phyloP scores from a whole-genome alignment of 2,113 vertebrate genomes.

The Agapornis roseicollis region DNA sequence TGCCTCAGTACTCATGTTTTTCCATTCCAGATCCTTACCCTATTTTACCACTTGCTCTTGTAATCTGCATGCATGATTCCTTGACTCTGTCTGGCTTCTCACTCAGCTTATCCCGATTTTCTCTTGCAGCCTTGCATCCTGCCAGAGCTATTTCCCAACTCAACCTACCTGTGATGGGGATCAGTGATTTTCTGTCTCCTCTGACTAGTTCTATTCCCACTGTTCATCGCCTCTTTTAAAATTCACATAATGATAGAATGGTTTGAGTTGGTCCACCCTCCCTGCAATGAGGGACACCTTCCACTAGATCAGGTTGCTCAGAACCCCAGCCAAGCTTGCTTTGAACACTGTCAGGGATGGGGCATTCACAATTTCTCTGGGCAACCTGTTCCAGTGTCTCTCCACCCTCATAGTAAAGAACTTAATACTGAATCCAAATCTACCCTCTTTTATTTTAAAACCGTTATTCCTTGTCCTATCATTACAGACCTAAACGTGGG shows the following conservation, averaged over 20 bases:
- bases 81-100: not conserved
- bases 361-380: not conserved
- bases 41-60: not conserved
- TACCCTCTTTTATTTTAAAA: not conserved
- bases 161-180: not conserved
- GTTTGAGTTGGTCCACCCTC: not conserved
- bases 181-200: not conserved
- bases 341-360: not conserved
- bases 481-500: not conserved
- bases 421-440: not conserved
- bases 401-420: not conserved
- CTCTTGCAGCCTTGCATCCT: not conserved
- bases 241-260: not conserved
- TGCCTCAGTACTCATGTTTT: not conserved
- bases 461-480: not conserved
- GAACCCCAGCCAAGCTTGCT: not conserved
- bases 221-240: not conserved
- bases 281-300: not conserved
- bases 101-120: not conserved
- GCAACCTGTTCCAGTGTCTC: not conserved
- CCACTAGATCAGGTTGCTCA: not conserved
- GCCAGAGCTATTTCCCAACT: not conserved
- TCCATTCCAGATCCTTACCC: not conserved
- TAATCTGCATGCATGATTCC: not conserved
- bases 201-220: not conserved